Base-by-base conservation (phyloP, 2,888 invertebrate species). In the Catocala nupta region DNA sequence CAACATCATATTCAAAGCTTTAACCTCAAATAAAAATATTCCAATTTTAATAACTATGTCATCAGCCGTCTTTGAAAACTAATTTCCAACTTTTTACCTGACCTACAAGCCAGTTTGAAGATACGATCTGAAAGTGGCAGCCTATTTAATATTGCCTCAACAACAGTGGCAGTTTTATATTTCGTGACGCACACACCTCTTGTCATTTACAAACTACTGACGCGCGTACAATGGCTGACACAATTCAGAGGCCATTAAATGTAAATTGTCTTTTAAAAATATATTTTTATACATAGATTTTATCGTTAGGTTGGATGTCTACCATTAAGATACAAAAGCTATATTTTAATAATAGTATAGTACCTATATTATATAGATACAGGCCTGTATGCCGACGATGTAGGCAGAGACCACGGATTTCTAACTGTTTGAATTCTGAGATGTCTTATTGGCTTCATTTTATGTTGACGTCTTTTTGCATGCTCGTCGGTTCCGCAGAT, bases 121-220 rank as follows among this genome's bases (percentile, higher is more conserved):
- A 63, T 54, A 63, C 54, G 49, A 62, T 58, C 55, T 55, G 63
- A 47, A 44, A 54, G 25, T 59, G 58, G 33, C 55, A 55, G 51
- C 16, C 59, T 55, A 58, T 63, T 63, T 63, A 55, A 55, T 59
- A 63, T 63, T 51, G 42, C 54, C 45, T 58, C 58, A 47, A 16
- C 47, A 16, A 33, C 33, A 55, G 58, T 63, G 51, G 34, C 63
- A 59, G 59, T 55, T 59, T 51, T 62, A 51, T 63, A 59, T 63
- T 47, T 47, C 59, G 59, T 63, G 63, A 59, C 59, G 53, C 51
- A 54, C 34, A 55, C 43, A 55, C 58, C 53, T 48, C 54, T 45
- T 51, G 63, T 55, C 59, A 63, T 55, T 42, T 53, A 51, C 58
- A 58, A 59, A 63, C 58, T 63, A 59, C 33, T 43, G 45, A 42